Evolutionary conservation across 2,888 invertebrate species (phyloP).

Genomic region (Nephrotoma guestfalica): DNA sequence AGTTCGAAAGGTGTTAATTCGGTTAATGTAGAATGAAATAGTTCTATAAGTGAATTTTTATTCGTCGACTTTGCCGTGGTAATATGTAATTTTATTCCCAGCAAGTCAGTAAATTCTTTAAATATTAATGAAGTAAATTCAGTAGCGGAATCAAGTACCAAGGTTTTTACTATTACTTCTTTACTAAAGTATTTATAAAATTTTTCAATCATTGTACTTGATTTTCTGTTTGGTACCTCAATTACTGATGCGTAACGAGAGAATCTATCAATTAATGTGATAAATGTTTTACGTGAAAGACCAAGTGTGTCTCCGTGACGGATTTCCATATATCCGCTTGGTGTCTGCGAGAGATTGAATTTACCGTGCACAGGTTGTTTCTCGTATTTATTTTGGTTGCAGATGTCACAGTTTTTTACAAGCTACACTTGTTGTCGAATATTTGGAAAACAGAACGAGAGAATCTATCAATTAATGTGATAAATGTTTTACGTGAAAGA

Average conservation of each 20-base stretch:
- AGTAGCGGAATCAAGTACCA: neutral
- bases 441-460: no score
- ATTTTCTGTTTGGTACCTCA: neutral
- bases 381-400: no score
- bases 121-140: neutral
- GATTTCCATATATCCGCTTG: neutral
- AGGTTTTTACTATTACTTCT: slow-evolving; percentile 6
- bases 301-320: neutral
- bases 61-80: neutral
- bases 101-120: neutral
- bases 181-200: slow-evolving; percentile 6
- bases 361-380: no score
- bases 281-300: neutral
- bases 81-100: neutral
- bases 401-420: neutral
- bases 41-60: no score
- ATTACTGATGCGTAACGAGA: neutral
- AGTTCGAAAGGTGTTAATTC: no score
- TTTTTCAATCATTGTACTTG: neutral
- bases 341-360: neutral
- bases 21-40: no score
- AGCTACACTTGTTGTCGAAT: no score
- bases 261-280: neutral
- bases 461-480: no score
- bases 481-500: no score